A percentile compares a stretch with the other conserved stretches of the same genome.
These are phyloP conservation scores for Sinonovacula constricta DNA, from an alignment of 1,140 invertebrate genomes.

Conservation along the genomic window DNA sequence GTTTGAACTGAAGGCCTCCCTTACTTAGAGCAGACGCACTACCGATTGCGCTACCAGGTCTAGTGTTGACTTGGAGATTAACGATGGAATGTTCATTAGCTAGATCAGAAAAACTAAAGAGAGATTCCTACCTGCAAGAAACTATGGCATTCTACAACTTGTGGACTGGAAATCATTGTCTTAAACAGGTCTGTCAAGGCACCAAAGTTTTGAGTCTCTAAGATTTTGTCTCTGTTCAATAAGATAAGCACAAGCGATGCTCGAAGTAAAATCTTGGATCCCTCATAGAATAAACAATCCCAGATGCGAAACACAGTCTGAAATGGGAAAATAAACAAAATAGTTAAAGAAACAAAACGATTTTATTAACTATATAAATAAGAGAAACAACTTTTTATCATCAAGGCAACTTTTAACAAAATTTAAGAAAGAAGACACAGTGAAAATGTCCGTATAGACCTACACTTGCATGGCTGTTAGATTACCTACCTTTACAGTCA, in stretches of 20 bases:
- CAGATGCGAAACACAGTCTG: constrained; percentile 93
- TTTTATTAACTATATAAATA: too few relatives aligned
- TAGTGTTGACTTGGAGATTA: too few relatives aligned
- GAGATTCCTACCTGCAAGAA: constrained; percentile 87
- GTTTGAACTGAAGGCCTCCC: not conserved
- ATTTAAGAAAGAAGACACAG: too few relatives aligned
- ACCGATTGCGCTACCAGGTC: too few relatives aligned
- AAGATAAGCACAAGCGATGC: constrained; percentile 91
- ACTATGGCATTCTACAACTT: constrained; percentile 88
- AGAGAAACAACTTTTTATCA: too few relatives aligned
- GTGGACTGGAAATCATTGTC: constrained; percentile 85
- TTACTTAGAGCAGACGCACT: not conserved
- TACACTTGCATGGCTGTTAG: too few relatives aligned
- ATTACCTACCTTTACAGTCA: too few relatives aligned
- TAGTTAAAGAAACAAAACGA: too few relatives aligned
- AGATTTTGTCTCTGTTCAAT: constrained; percentile 84
- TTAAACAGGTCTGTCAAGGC: constrained; percentile 88
- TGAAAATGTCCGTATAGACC: too few relatives aligned
- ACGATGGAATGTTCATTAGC: too few relatives aligned
- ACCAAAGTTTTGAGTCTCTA: constrained; percentile 87
- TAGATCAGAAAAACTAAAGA: not conserved
- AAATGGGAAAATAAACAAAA: too few relatives aligned
- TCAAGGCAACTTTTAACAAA: too few relatives aligned
- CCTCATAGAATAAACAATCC: constrained; percentile 97
- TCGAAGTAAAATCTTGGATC: constrained; percentile 91